Percentiles rank a stretch among this genome's conserved stretches.
These are phyloP conservation scores for Cosmia pyralina DNA, from an alignment of 2,888 invertebrate species.

Conservation along the genomic window DNA sequence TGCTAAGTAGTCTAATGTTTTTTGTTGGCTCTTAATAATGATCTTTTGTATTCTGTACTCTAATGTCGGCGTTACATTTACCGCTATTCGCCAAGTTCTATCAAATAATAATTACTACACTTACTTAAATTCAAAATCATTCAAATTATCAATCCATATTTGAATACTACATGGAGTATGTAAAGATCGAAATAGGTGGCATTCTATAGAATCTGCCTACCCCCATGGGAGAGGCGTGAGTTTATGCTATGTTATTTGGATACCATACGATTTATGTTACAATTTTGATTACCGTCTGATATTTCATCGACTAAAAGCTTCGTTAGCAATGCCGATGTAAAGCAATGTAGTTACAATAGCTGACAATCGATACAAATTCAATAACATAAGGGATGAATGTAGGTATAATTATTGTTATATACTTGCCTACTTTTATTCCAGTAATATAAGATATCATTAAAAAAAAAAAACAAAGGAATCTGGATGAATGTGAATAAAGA, in stretches of 20 bases:
- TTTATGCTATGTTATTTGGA: neutral
- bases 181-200: no score
- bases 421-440: neutral
- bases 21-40: neutral
- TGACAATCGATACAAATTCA: slow-evolving; percentile 9
- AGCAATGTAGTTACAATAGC: slow-evolving; percentile 1
- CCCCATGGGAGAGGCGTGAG: no score
- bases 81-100: neutral
- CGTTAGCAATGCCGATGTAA: slow-evolving; percentile 12
- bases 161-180: no score
- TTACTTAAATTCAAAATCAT: neutral
- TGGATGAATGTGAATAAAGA: neutral
- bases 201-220: no score
- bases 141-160: neutral
- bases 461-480: neutral
- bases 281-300: neutral
- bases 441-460: neutral
- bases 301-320: slow-evolving; percentile 23
- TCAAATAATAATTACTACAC: neutral
- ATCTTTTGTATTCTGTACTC: no score
- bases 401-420: neutral
- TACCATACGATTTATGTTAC: neutral
- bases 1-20: no score
- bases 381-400: neutral
- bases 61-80: neutral